Conservation (phyloP, 2,797 vertebrate genomes). For the Chrosomus eos region DNA sequence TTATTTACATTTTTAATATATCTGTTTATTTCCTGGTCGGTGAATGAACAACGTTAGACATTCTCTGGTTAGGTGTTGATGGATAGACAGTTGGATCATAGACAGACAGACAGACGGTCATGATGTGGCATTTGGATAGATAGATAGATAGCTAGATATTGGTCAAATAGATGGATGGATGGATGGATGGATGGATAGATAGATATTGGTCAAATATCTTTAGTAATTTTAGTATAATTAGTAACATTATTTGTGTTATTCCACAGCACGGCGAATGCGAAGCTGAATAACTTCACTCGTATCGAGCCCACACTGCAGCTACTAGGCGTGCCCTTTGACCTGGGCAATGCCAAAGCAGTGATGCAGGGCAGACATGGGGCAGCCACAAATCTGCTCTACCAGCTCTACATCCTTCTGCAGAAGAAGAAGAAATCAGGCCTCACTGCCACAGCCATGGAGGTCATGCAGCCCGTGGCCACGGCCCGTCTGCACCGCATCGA, state of each 20-base stretch:
- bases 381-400: slow-evolving; percentile 86
- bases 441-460: slow-evolving; percentile 75
- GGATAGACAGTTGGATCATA: no score
- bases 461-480: slow-evolving; percentile 74
- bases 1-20: not conserved
- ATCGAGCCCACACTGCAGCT: slow-evolving; percentile 86
- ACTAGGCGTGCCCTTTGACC: slow-evolving; percentile 86
- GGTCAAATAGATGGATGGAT: no score
- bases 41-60: no score
- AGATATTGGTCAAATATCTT: not conserved
- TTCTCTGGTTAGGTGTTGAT: no score
- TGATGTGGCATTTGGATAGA: no score
- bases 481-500: slow-evolving; percentile 74
- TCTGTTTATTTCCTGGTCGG: no score
- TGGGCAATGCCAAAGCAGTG: slow-evolving; percentile 80
- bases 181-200: no score
- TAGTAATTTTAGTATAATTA: no score
- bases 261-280: slow-evolving; percentile 78
- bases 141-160: not conserved
- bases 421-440: slow-evolving; percentile 82
- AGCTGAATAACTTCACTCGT: slow-evolving; percentile 89
- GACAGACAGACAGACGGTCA: no score
- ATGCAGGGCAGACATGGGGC: slow-evolving; percentile 87
- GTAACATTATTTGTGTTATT: not conserved
- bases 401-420: slow-evolving; percentile 86